Percentiles rank a stretch among this genome's conserved stretches.
Evolutionary conservation across 2,113 vertebrate species (phyloP).

Genomic region (Mesitornis unicolor): DNA sequence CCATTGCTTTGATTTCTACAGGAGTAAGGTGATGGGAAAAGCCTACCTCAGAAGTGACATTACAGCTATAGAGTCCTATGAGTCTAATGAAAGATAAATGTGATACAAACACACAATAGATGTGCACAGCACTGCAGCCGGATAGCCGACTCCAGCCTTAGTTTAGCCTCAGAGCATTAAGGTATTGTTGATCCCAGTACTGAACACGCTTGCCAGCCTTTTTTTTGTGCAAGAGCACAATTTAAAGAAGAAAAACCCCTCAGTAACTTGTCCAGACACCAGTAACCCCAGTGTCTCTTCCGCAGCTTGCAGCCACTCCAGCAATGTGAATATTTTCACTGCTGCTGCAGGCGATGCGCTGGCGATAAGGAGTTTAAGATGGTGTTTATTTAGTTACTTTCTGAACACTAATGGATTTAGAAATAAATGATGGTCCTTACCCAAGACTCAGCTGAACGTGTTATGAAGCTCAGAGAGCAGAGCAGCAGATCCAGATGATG

Average conservation of each 20-base stretch:
- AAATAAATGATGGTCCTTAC: constrained; percentile 19
- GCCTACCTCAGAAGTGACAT: background rate
- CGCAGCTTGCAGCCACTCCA: background rate
- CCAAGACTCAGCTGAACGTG: constrained; percentile 17
- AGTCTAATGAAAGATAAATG: background rate
- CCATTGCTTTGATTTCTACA: background rate
- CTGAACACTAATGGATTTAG: background rate
- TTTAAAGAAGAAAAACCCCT: background rate
- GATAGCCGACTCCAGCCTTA: constrained; percentile 19
- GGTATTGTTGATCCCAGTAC: background rate
- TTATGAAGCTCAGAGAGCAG: background rate
- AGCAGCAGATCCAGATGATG: constrained; percentile 6
- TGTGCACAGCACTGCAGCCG: background rate
- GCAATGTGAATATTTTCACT: constrained; percentile 14
- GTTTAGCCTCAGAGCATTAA: background rate
- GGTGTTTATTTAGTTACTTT: constrained; percentile 2
- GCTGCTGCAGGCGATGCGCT: constrained; percentile 6
- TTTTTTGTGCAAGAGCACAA: background rate
- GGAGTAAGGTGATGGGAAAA: background rate
- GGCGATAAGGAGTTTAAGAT: background rate
- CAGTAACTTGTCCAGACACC: background rate
- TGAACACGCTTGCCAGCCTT: background rate
- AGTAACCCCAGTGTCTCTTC: background rate
- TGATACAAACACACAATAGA: constrained; percentile 11
- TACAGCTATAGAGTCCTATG: background rate